A percentile compares a stretch with the other conserved stretches of the same genome.
phyloP scores from a whole-genome alignment of 2,797 vertebrate species.

The Mastacembelus armatus region DNA sequence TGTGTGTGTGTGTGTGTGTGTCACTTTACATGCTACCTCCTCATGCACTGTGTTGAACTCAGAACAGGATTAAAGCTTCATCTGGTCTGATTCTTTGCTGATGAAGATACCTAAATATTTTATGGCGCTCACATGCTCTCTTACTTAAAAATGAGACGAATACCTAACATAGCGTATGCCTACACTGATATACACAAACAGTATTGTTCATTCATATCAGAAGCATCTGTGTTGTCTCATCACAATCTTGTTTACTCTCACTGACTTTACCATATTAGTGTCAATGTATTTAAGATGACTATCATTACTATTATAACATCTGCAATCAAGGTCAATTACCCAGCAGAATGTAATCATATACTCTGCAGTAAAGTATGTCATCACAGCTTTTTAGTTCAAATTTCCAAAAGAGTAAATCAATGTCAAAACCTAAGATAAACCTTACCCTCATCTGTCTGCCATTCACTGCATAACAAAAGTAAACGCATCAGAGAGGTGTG shows the following conservation, averaged over 20 bases:
- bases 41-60: constrained; percentile 8
- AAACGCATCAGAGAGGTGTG: constrained; percentile 48
- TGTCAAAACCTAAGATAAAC: constrained; percentile 2
- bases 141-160: constrained; percentile 25
- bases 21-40: too few relatives aligned
- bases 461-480: constrained; percentile 16
- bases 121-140: constrained; percentile 7
- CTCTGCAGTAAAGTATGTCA: not conserved
- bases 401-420: constrained; percentile 11
- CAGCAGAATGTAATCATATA: not conserved
- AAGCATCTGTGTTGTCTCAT: constrained; percentile 10
- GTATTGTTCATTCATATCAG: constrained; percentile 34
- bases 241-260: not conserved
- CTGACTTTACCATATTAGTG: not conserved
- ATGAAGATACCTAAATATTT: too few relatives aligned
- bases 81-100: constrained; percentile 33
- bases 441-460: constrained; percentile 11
- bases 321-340: not conserved
- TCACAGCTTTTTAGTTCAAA: constrained; percentile 2
- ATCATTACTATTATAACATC: not conserved
- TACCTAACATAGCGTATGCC: constrained; percentile 23
- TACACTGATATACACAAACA: constrained; percentile 16
- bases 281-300: not conserved
- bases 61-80: constrained; percentile 26
- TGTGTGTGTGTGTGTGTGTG: too few relatives aligned